Base-by-base conservation (phyloP, 2,797 vertebrate species). In the Neostethus bicornis region DNA sequence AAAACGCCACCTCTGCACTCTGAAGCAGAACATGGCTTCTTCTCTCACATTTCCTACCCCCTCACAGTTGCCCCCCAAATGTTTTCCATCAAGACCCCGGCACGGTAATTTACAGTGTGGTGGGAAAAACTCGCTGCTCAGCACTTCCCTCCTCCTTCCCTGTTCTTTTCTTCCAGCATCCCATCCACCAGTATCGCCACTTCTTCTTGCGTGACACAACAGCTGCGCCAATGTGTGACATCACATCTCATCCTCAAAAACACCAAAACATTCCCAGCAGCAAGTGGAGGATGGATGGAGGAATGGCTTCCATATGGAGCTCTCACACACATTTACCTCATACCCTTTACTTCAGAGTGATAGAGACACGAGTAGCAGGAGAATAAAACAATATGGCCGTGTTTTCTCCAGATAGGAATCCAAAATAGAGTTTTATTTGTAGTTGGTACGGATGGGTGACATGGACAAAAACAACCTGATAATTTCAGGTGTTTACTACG, bases 301-400 rank as follows among this genome's bases (percentile, higher is more conserved):
- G 63, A 87, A 90, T 86, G 67, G 48, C 73, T 90, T 87, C 85
- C 86, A 88, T 85, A 84, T 83, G 84, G 58, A 61, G 31, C 34
- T 16, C 13, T 16, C 23, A 44, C 53, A 51, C 35, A 37, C 26
- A 8, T n/a, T 4, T 32, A n/a, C 32, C n/a, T 32, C 35, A 16
- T n/a, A 28, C 39, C 59, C 28, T 63, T 52, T 17, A 65, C 51
- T 31, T 66, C 46, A 54, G 62, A 39, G 23, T 14, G 43, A 75
- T 66, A 65, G 62, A 11, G 50, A 49, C 56, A 66, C 41, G 58
- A 62, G 51, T 25, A 66, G 68, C 54, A 56, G 38, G 46, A 62
- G 52, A 51, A 58, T 44, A 20, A 60, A 77, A 76, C 44, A 48
- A 46, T 49, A 73, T 77, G 66, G 75, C 73, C 55, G 46, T 48